phyloP scores from a whole-genome alignment of 2,797 vertebrate genomes.

The Limosa lapponica region DNA sequence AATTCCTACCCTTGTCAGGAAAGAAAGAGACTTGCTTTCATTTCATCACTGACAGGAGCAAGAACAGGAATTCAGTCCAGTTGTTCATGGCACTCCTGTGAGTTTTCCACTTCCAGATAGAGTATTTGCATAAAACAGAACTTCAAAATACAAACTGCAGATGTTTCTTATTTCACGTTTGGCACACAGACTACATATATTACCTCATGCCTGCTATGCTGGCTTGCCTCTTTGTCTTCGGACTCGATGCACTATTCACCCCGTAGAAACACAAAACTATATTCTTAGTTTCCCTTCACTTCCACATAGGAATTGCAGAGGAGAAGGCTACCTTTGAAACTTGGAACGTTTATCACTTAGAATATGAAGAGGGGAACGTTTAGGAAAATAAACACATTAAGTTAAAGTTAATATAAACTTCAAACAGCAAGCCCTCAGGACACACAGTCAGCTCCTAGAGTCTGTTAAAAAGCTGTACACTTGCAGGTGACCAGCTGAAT shows the following conservation, averaged over 20 bases:
- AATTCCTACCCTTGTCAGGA: background rate
- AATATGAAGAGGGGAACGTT: background rate
- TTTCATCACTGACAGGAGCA: background rate
- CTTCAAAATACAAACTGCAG: conserved; percentile 60
- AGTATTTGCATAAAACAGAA: conserved; percentile 57
- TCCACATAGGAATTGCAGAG: background rate
- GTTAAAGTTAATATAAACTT: background rate
- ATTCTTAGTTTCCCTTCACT: background rate
- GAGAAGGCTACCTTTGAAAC: background rate
- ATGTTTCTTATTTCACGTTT: conserved; percentile 72
- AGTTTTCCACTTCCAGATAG: background rate
- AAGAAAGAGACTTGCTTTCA: background rate
- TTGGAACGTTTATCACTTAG: background rate
- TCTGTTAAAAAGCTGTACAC: background rate
- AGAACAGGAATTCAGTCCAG: background rate
- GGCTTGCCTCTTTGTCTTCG: conserved; percentile 55
- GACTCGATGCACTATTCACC: conserved; percentile 61
- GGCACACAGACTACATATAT: conserved; percentile 41
- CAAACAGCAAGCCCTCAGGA: background rate
- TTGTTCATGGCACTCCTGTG: background rate
- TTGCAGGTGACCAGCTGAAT: background rate
- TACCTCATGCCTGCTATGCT: conserved; percentile 69
- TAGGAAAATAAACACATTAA: background rate
- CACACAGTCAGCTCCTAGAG: background rate
- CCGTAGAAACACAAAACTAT: background rate